Percentiles rank a stretch among this genome's conserved stretches.
These are phyloP conservation scores for Hipparchia sbordonii DNA, from an alignment of 2,888 invertebrate species.

Conservation along the genomic window DNA sequence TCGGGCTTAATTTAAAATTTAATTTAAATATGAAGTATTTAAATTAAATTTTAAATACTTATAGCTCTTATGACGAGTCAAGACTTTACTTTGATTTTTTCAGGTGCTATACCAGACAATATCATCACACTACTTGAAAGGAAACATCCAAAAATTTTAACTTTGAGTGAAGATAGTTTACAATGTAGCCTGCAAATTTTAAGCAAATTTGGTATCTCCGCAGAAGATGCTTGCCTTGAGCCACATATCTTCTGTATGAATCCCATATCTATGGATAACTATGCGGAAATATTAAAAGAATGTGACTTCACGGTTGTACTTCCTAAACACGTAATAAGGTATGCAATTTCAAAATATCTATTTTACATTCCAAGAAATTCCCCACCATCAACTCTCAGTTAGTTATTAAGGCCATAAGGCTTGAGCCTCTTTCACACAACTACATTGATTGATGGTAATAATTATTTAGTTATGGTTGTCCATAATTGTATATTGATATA, in stretches of 20 bases:
- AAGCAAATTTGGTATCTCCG: constrained; percentile 70
- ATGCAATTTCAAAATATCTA: constrained; percentile 19
- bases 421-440: no score
- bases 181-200: constrained; percentile 63
- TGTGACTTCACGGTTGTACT: constrained; percentile 80
- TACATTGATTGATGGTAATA: no score
- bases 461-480: no score
- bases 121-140: constrained; percentile 53
- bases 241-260: constrained; percentile 83
- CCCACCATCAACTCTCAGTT: no score
- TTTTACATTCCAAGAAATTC: background rate
- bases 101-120: constrained; percentile 58
- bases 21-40: no score
- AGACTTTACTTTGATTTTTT: constrained; percentile 16
- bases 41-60: no score
- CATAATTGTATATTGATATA: no score
- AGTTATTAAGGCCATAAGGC: no score
- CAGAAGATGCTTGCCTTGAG: constrained; percentile 77
- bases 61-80: no score
- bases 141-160: constrained; percentile 65
- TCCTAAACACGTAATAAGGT: constrained; percentile 72
- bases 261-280: constrained; percentile 83
- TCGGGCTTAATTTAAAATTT: no score
- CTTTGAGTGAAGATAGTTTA: constrained; percentile 56
- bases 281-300: constrained; percentile 84